phyloP scores from a whole-genome alignment of 2,797 vertebrate species.

The Dallia pectoralis region DNA sequence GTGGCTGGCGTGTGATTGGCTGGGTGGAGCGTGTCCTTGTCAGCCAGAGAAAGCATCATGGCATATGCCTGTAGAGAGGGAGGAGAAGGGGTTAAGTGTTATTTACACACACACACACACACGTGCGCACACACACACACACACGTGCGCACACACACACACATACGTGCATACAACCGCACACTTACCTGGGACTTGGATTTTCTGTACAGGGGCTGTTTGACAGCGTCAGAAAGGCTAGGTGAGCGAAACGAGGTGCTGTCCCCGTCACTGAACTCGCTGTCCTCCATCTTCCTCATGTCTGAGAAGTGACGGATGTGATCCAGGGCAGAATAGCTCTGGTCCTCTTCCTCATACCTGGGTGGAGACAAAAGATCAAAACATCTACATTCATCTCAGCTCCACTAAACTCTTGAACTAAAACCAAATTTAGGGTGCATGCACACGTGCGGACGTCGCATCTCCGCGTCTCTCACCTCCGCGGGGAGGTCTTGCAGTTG shows the following conservation, averaged over 20 bases:
- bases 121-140: not conserved
- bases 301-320: constrained; percentile 96
- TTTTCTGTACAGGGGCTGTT: constrained; percentile 95
- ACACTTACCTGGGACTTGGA: constrained; percentile 95
- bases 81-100: constrained; percentile 27
- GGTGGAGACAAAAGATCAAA: constrained; percentile 29
- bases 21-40: constrained; percentile 92
- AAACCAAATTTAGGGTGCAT: not conserved
- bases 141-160: not conserved
- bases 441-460: not conserved
- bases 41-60: constrained; percentile 98
- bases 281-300: constrained; percentile 91
- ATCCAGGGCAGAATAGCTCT: constrained; percentile 92
- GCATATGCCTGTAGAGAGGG: constrained; percentile 83
- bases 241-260: constrained; percentile 81
- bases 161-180: not conserved
- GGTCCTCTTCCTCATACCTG: constrained; percentile 87
- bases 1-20: constrained; percentile 85
- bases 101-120: constrained; percentile 10
- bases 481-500: constrained; percentile 87
- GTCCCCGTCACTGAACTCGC: constrained; percentile 87
- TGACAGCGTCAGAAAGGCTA: constrained; percentile 87
- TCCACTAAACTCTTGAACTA: not conserved
- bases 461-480: constrained; percentile 70
- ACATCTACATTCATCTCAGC: not conserved